Evolutionary conservation across 2,113 vertebrate species (phyloP).

Genomic region (Corvus cornix): DNA sequence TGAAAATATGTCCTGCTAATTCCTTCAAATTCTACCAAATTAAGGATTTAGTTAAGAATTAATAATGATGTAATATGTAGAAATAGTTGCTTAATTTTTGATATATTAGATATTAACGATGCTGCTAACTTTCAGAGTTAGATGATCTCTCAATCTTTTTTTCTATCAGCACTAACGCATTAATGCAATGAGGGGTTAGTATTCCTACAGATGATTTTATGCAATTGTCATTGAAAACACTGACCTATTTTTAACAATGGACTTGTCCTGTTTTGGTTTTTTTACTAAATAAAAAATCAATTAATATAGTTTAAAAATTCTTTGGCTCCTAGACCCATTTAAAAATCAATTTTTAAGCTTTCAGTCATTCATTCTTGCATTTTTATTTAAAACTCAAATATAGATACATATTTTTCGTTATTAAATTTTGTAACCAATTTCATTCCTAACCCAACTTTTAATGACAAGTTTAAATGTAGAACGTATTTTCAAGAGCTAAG

Average conservation of each 20-base stretch:
- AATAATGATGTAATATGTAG: neutral
- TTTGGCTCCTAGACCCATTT: neutral
- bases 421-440: neutral
- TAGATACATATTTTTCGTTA: neutral
- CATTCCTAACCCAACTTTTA: neutral
- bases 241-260: neutral
- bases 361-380: neutral
- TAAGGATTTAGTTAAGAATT: neutral
- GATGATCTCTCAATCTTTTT: neutral
- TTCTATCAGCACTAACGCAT: neutral
- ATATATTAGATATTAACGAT: neutral
- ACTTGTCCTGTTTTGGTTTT: neutral
- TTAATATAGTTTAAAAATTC: neutral
- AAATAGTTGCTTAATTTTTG: neutral
- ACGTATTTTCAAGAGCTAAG: neutral
- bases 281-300: neutral
- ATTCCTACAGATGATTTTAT: neutral
- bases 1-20: neutral
- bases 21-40: neutral
- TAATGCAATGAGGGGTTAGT: neutral
- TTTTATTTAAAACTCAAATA: conserved; percentile 27
- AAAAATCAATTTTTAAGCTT: conserved; percentile 40
- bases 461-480: neutral
- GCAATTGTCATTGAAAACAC: neutral
- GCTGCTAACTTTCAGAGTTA: neutral